These are phyloP conservation scores for Drosophila paranaensis DNA, from an alignment of 2,888 invertebrate species.

Conservation along the genomic window DNA sequence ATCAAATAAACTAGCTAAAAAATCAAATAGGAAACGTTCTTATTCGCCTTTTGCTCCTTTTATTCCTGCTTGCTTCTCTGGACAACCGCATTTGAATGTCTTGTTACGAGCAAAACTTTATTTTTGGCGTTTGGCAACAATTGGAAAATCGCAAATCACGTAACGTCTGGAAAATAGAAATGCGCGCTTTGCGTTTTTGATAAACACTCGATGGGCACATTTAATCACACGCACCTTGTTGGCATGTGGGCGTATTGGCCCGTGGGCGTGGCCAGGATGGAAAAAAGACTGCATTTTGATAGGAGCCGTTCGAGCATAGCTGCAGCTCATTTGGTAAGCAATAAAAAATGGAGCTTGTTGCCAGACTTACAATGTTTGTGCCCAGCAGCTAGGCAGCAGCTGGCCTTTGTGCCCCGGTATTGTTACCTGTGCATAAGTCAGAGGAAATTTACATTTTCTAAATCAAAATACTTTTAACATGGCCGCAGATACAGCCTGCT, in stretches of 20 bases:
- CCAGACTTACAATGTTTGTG: constrained; percentile 61
- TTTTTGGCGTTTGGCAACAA: constrained; percentile 60
- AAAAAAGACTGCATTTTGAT: constrained; percentile 68
- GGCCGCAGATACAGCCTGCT: constrained; percentile 27
- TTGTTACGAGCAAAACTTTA: constrained; percentile 57
- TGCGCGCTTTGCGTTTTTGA: constrained; percentile 60
- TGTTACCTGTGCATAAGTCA: constrained; percentile 60
- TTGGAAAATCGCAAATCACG: constrained; percentile 82
- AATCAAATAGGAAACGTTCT: constrained; percentile 51
- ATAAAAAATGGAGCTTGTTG: constrained; percentile 72
- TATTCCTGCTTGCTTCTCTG: constrained; percentile 11
- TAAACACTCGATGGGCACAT: constrained; percentile 37
- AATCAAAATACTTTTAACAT: constrained; percentile 74
- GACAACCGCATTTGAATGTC: constrained; percentile 49
- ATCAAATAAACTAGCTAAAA: constrained; percentile 64
- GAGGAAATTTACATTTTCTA: constrained; percentile 70
- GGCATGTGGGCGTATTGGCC: constrained; percentile 15
- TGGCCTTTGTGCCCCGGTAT: constrained; percentile 35
- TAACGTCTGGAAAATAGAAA: constrained; percentile 72
- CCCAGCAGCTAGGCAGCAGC: constrained; percentile 12
- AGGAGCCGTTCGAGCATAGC: constrained; percentile 23
- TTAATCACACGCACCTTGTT: constrained; percentile 47
- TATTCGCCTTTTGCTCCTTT: constrained; percentile 8
- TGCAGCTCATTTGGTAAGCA: constrained; percentile 75
- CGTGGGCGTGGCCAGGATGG: constrained; percentile 14